Percentiles rank a stretch among this genome's conserved stretches.
These are phyloP conservation scores for Armadillidium nasatum DNA, from an alignment of 1,140 invertebrate genomes.

Conservation along the genomic window DNA sequence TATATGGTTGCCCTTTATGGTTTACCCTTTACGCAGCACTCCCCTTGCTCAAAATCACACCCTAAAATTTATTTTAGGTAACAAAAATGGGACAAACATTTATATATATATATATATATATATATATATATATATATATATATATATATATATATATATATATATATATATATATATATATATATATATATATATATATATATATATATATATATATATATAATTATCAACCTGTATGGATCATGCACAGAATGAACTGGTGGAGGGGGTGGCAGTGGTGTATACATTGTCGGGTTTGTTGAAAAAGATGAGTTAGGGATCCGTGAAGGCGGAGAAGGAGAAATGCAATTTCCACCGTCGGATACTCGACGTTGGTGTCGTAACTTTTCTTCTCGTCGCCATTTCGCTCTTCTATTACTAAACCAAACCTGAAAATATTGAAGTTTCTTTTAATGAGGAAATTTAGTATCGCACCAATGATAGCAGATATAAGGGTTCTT, in stretches of 20 bases:
- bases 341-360: slow-evolving; percentile 4
- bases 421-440: slow-evolving; percentile 81
- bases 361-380: slow-evolving; percentile 71
- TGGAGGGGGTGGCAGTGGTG: slow-evolving; percentile 22
- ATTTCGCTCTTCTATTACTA: slow-evolving; percentile 95
- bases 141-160: too few species aligned
- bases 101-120: too few species aligned
- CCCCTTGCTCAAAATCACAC: too few species aligned
- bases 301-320: neutral
- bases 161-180: neutral
- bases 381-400: slow-evolving; percentile 94
- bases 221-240: neutral
- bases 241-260: neutral
- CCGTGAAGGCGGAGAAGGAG: neutral
- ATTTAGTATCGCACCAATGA: neutral
- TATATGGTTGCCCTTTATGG: too few species aligned
- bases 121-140: too few species aligned
- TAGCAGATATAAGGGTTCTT: neutral
- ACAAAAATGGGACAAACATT: too few species aligned
- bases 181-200: neutral
- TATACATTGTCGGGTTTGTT: slow-evolving; percentile 18
- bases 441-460: slow-evolving; percentile 22
- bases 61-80: too few species aligned
- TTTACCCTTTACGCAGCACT: too few species aligned
- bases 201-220: neutral